Base-by-base conservation (phyloP, 1,140 invertebrate genomes). In the Lepidurus packardi region DNA sequence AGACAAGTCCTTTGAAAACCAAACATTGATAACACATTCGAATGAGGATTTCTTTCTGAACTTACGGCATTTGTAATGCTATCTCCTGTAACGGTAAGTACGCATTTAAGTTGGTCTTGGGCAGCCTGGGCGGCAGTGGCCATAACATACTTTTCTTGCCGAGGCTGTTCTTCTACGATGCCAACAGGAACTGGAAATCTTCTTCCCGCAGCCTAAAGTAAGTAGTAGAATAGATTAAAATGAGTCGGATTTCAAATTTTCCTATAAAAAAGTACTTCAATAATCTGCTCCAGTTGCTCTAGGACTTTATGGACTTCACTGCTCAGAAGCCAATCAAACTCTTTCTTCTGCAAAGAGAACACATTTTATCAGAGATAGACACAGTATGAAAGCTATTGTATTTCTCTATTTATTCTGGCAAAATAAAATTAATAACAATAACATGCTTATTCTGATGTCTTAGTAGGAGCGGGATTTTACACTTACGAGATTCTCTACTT, bases 291-390 rank as follows among this genome's bases (percentile, higher is more conserved):
- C 34, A 96, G 88, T 83, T 95, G 92, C 81, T 91, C 90, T 82
- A 96, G 86, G 81, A 94, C 93, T 76, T 91, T 90, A 85, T 94
- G 93, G 78, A 96, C 93, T 86, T 96, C 94, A 84, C 94, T 90
- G 81, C 93, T 91, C 73, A 96, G 87, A 73, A 96, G 90, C 94
- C 94, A 96, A 87, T 95, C 93, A 85, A 95, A 96, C 87, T 96
- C 94, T 86, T 92, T 91, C 91, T 95, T 93, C 94, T 96, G 84
- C 77, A 90, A 89, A 83, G 80, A 45, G 82, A 82, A 65, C 79
- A 82, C 80, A 73, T 44, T 44, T 78, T 1, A 47, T 47, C 16
- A 47, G 10, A 4, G 45, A 16, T 11, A 47, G 16, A 7, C 53
- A 65, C 21, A 11, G 45, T 65, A 65, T 16, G 21, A 3, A 8